Percentiles rank a stretch among this genome's conserved stretches.
These are phyloP conservation scores for Miniopterus natalensis DNA, from an alignment of 2,113 vertebrate genomes.

Conservation along the genomic window DNA sequence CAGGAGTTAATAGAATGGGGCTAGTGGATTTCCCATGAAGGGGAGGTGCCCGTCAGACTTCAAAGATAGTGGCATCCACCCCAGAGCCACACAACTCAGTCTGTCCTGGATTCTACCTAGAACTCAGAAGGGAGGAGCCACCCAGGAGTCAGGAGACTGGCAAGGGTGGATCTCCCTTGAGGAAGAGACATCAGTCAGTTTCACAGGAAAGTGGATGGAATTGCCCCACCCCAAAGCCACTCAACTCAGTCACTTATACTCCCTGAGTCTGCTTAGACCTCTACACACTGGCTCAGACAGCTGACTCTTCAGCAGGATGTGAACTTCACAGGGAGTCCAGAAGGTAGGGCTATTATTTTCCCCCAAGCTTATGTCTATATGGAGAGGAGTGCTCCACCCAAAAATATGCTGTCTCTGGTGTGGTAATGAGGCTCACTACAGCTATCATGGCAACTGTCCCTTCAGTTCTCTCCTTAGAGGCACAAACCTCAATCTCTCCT, in stretches of 20 bases:
- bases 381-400: neutral
- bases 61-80: neutral
- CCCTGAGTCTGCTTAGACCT: neutral
- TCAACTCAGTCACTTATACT: neutral
- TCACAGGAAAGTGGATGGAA: neutral
- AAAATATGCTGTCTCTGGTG: neutral
- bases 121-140: neutral
- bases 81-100: neutral
- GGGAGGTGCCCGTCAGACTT: neutral
- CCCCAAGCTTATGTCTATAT: neutral
- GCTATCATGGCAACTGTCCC: neutral
- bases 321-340: neutral
- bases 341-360: neutral
- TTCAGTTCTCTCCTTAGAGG: neutral
- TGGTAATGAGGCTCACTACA: neutral
- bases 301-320: neutral
- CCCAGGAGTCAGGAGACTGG: neutral
- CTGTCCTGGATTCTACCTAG: neutral
- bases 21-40: too few relatives aligned
- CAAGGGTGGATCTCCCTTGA: neutral
- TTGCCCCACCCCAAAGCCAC: neutral
- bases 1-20: neutral
- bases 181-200: too few relatives aligned
- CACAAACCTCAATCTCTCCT: neutral
- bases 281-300: neutral